Evolutionary conservation across 2,113 vertebrate genomes (phyloP).

Genomic region (Hippopotamus amphibius): DNA sequence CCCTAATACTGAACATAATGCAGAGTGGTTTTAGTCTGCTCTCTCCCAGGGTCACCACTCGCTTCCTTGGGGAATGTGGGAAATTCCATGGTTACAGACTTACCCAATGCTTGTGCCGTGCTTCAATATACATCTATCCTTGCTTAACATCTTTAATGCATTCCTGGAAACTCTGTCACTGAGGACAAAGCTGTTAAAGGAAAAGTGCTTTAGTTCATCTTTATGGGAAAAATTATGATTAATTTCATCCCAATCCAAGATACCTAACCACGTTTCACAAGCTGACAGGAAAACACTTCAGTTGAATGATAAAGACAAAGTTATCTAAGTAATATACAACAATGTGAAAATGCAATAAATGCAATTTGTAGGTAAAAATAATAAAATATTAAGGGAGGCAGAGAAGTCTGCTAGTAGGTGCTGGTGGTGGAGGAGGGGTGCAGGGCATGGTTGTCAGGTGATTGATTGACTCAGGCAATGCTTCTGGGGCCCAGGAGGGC

Average conservation of each 20-base stretch:
- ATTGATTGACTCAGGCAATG: rapidly evolving
- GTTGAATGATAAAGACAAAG: background rate
- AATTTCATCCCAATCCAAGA: background rate
- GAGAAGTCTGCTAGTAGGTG: background rate
- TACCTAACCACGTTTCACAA: background rate
- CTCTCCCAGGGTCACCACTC: background rate
- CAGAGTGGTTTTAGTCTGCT: background rate
- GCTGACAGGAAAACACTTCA: background rate
- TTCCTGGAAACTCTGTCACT: background rate
- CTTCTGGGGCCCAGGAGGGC: background rate
- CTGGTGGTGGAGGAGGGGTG: background rate
- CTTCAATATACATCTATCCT: background rate
- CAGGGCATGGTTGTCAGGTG: too few relatives aligned
- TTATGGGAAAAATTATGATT: background rate
- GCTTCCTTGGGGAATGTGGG: background rate
- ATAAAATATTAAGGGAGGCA: background rate
- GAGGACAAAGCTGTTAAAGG: background rate
- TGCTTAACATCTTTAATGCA: background rate
- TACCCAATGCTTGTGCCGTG: background rate
- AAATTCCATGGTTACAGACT: background rate
- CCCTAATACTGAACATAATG: background rate
- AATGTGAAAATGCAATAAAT: background rate
- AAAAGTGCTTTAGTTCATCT: background rate
- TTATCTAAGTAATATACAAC: background rate
- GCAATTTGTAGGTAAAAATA: background rate